These are phyloP conservation scores for Automeris io DNA, from an alignment of 2,888 invertebrate genomes.

Conservation along the genomic window DNA sequence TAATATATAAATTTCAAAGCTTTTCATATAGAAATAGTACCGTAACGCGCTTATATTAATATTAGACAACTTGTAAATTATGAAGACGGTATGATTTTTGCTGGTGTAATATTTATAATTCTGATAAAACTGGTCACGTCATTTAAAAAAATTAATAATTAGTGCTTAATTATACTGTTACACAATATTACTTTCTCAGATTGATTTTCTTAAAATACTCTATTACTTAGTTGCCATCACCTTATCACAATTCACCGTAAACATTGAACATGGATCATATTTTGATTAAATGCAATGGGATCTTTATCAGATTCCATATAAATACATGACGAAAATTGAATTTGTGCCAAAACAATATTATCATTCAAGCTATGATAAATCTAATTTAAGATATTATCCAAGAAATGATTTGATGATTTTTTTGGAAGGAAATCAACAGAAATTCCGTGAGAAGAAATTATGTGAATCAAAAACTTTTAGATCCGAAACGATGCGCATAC, in stretches of 20 bases:
- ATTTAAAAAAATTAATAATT: not conserved
- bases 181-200: not conserved
- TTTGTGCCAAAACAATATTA: not conserved
- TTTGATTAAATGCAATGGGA: not conserved
- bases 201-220: not conserved
- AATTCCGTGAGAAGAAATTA: too few relatives aligned
- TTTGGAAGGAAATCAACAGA: too few relatives aligned
- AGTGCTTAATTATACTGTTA: not conserved
- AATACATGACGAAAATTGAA: not conserved
- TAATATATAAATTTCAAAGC: too few relatives aligned
- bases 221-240: not conserved
- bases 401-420: too few relatives aligned
- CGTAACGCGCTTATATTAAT: too few relatives aligned
- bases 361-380: not conserved
- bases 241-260: not conserved
- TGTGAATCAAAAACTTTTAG: conserved; percentile 12
- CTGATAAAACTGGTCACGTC: not conserved
- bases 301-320: not conserved
- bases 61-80: not conserved
- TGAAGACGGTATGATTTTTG: conserved; percentile 2
- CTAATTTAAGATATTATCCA: too few relatives aligned
- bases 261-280: not conserved
- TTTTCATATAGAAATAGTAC: too few relatives aligned
- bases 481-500: conserved; percentile 14
- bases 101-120: not conserved